These are phyloP conservation scores for Gymnodraco acuticeps DNA, from an alignment of 2,797 vertebrate species.

Conservation along the genomic window DNA sequence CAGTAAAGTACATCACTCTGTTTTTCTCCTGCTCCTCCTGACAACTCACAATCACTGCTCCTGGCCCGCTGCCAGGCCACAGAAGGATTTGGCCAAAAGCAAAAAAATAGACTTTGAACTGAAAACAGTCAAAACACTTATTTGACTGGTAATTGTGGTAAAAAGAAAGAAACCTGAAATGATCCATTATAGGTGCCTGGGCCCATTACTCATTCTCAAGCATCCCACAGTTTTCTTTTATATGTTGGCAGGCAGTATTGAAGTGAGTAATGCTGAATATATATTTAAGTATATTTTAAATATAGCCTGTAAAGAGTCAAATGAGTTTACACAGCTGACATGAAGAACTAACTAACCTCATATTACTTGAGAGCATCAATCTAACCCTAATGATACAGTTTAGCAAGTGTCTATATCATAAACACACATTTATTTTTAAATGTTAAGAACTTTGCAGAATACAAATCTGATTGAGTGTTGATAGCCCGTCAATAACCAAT, in stretches of 20 bases:
- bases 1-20: conserved; percentile 57
- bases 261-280: conserved; percentile 47
- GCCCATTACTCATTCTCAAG: conserved; percentile 60
- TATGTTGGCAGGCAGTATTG: conserved; percentile 15
- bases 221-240: conserved; percentile 56
- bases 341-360: not conserved
- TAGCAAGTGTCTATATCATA: not conserved
- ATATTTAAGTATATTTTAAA: conserved; percentile 33
- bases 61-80: conserved; percentile 56
- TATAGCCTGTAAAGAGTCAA: not conserved
- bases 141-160: conserved; percentile 63
- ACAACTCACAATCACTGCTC: conserved; percentile 57
- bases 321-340: not conserved
- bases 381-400: not conserved
- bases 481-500: not conserved
- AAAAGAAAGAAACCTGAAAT: conserved; percentile 64
- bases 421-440: not conserved
- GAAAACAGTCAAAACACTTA: conserved; percentile 59
- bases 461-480: not conserved
- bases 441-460: not conserved
- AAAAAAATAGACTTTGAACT: conserved; percentile 58
- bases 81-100: conserved; percentile 41
- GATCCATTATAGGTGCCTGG: conserved; percentile 47
- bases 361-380: not conserved
- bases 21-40: conserved; percentile 55